Base-by-base conservation (phyloP, 2,888 invertebrate genomes). In the Meiosimyza decipiens region DNA sequence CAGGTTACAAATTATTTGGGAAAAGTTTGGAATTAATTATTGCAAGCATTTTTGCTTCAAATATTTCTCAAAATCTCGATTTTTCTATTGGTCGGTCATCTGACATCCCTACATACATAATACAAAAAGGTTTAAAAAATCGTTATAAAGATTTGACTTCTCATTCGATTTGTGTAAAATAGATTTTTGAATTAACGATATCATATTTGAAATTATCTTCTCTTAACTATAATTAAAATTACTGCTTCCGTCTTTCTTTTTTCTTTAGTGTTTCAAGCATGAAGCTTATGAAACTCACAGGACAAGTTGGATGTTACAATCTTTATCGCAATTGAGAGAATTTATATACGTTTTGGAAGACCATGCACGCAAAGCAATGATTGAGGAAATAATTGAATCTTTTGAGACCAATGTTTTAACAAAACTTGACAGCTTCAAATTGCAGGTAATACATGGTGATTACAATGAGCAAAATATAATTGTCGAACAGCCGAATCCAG, bases 401-500 rank as follows among this genome's bases (percentile, higher is more conserved):
- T 97, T 94, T 85, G 91, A 92, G 77, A 87, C 89, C 12, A 88
- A 90, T 1, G 92, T 96, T 0, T 82, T 94, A 0, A 89, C 90
- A 0, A 85, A 88, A 0, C 81, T 89, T 3, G 86, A 89, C 0
- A 87, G 89, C 51, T 87, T 96, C 75, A 91, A 92, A 79, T 89
- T 89, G 80, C 94, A 92, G 80, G 89, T 81, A 75, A 94, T 97
- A 75, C 97, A 98, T 83, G 97, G 96, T 1, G 98, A 98, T 83
- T 90, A 95, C 73, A 97, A 97, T 84, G 96, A 97, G 82, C 94
- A 94, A 85, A 98, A 98, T 86, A 90, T 97, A 6, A 83, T 97
- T 6, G 91, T 94, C 0, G 84, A 85, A 0, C 73, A 77, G 54
- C 59, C 73, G 49, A 71, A 87, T 54, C 83, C 88, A 50, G 83